phyloP scores from a whole-genome alignment of 2,888 invertebrate genomes.

The Deladenus siricidicola region DNA sequence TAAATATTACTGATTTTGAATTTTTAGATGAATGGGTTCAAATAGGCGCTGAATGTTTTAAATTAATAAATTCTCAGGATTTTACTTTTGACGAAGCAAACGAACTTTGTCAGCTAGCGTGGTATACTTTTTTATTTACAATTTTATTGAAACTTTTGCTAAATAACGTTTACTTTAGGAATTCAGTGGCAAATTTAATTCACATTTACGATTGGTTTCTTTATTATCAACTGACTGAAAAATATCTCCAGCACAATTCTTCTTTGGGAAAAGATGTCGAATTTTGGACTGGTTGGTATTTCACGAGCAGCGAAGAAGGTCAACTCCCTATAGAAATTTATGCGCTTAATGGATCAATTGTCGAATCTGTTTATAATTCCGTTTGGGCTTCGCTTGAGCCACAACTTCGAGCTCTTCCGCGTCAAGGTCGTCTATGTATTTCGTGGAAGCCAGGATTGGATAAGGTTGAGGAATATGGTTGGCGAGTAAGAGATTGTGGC shows the following conservation, averaged over 20 bases:
- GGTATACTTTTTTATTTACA: not conserved
- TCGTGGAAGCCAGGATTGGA: constrained; percentile 8
- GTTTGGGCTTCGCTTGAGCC: constrained; percentile 14
- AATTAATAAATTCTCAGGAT: not conserved
- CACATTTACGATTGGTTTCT: constrained; percentile 21
- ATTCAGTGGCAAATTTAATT: no score
- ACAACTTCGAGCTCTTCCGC: not conserved
- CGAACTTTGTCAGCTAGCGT: not conserved
- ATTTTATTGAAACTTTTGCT: no score
- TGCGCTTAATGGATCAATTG: not conserved
- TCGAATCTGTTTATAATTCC: constrained; percentile 1
- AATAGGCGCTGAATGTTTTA: constrained; percentile 9
- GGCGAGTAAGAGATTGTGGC: constrained; percentile 32
- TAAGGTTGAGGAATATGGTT: constrained; percentile 27
- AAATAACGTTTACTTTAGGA: no score
- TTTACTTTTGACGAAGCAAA: constrained; percentile 7
- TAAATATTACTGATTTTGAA: not conserved
- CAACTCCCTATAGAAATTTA: not conserved
- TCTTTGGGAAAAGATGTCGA: not conserved
- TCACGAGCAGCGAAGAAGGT: not conserved
- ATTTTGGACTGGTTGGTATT: constrained; percentile 14
- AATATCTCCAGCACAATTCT: not conserved
- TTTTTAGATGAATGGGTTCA: constrained; percentile 6
- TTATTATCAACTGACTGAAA: constrained; percentile 1
- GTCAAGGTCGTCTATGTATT: constrained; percentile 14